Base-by-base conservation (phyloP, 2,113 vertebrate species). In the Bostrychus sinensis region DNA sequence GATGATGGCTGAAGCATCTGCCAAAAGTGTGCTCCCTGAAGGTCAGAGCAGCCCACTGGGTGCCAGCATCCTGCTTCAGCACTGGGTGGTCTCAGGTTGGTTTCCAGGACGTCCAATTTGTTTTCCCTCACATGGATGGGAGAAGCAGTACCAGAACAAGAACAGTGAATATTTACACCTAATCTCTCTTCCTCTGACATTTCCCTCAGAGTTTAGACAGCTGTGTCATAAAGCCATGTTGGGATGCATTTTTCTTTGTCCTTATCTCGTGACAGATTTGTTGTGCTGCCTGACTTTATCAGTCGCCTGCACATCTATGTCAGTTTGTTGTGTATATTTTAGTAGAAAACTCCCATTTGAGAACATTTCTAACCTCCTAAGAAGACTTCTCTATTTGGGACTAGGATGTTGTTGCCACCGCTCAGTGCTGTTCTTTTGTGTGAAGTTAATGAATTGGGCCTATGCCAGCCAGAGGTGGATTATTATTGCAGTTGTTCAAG, bases 1-100 rank as follows among this genome's bases (percentile, higher is more conserved):
- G 78, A 87, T 87, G 76, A 53, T 7, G 41, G 38, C 71, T 64
- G 2, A 0, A 64, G 55, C 56, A 38, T 75, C 65, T 81, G 80
- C 63, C 84, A 84, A 77, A 68, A 28, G 2, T 30, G 46, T 43
- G 64, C 8, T 72, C 65, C 68, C 72, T 73, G 83, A 86, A 86
- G 83, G 85, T 84, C 77, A 80, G 41, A 4, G 36, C 50, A 9
- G 67, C 45, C 23, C 55, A 36, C 65, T 43, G 57, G 43, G 65
- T 72, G 75, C 66, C 81, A 25, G 13, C 25, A 38, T 50, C 42
- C 17, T 67, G 58, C 55, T 50, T 51, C 34, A 42, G n/a, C 57
- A 34, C 23, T 19, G 19, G 50, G 34, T 59, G 65, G 69, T 66
- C 67, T 81, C 82, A 83, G 74, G 67, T 83, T 73, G 71, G 38